Conservation (phyloP, 2,888 invertebrate genomes). For the Heliconius ismenius region DNA sequence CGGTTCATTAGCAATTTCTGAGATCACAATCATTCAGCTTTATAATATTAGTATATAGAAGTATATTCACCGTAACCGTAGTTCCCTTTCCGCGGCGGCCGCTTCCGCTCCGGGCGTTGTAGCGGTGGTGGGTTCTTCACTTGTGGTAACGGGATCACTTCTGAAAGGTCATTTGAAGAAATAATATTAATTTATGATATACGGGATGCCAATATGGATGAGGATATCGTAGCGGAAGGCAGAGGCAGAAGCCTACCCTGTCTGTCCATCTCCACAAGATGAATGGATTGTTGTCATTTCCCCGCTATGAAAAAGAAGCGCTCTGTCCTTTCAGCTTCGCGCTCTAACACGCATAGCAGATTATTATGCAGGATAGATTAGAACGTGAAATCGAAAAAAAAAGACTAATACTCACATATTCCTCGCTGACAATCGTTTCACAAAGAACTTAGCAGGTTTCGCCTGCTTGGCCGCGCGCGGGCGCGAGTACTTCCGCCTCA, state of each 20-base stretch:
- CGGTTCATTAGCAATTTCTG: too few relatives aligned
- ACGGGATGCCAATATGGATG: too few relatives aligned
- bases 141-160: conserved; percentile 45
- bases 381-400: too few relatives aligned
- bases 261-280: too few relatives aligned
- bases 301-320: too few relatives aligned
- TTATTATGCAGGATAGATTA: too few relatives aligned
- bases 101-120: conserved; percentile 64
- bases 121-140: conserved; percentile 43
- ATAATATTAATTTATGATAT: not conserved
- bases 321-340: too few relatives aligned
- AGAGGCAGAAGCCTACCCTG: too few relatives aligned
- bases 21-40: too few relatives aligned
- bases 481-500: conserved; percentile 92
- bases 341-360: too few relatives aligned
- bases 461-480: conserved; percentile 83
- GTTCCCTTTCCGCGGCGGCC: conserved; percentile 70
- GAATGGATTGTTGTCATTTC: too few relatives aligned
- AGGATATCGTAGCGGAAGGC: too few relatives aligned
- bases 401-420: conserved; percentile 84
- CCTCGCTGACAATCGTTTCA: conserved; percentile 88
- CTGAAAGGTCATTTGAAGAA: conserved; percentile 27
- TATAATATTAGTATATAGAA: not conserved
- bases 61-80: conserved; percentile 85
- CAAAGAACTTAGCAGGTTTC: conserved; percentile 87